phyloP scores from a whole-genome alignment of 2,113 vertebrate genomes.

The Heteronetta atricapilla region DNA sequence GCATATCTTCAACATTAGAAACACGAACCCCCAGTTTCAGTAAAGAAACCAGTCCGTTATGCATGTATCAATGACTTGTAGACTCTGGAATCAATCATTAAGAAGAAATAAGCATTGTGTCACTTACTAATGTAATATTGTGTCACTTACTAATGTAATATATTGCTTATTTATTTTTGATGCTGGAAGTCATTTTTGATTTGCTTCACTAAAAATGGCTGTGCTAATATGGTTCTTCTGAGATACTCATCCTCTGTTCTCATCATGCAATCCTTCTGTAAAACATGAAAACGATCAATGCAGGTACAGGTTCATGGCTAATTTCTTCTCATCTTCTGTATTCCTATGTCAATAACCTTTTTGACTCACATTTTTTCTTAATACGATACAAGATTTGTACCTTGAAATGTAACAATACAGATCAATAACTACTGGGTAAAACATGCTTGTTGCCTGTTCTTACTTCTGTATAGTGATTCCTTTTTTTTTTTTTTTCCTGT shows the following conservation, averaged over 20 bases:
- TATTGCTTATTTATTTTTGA: background rate
- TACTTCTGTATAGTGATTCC: background rate
- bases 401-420: background rate
- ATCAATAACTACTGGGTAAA: background rate
- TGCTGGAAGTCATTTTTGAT: background rate
- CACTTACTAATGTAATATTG: background rate
- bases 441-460: background rate
- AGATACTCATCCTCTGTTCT: background rate
- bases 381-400: background rate
- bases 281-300: background rate
- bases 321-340: background rate
- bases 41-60: background rate
- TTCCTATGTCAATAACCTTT: background rate
- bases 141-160: background rate
- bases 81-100: background rate
- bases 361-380: background rate
- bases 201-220: background rate
- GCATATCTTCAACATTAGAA: background rate
- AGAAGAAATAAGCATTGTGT: background rate
- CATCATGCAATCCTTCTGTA: background rate
- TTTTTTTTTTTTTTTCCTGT: background rate
- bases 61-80: background rate
- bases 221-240: background rate
- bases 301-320: background rate
- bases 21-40: background rate